Base-by-base conservation (phyloP, 2,113 vertebrate species). In the Seriola rivoliana region DNA sequence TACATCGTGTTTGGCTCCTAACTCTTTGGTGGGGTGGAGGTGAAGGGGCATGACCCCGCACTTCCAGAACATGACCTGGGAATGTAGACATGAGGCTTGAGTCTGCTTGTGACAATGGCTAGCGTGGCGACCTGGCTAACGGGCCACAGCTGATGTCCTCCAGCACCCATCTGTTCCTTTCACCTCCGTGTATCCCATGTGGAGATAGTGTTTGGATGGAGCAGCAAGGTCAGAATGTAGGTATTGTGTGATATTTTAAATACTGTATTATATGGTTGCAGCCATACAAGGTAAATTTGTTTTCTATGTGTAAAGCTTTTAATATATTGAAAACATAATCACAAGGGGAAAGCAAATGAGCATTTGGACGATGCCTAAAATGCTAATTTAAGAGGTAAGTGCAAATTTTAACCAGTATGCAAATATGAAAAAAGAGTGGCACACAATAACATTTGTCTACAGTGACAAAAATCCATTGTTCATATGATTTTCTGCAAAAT, bases 21-120 rank as follows among this genome's bases (percentile, higher is more conserved):
- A 84, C 78, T 91, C 82, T 36, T 23, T 48, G 79, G 78, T 60
- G 59, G 86, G 77, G 57, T 80, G 81, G 50, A 81, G 85, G 89
- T 87, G 91, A 88, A 90, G 82, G 92, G 82, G 71, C 81, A 70
- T 66, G 93, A 94, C 94, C 93, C 81, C 25, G 62, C 78, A 88
- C 79, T 93, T 93, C 91, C 88, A 92, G 87, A 91, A 89, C 92
- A 91, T 90, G 94, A 93, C 91, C 92, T 82, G 80, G 65, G 88
- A 92, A 90, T 89, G 85, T 85, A 85, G 89, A 85, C 83, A 34
- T 62, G 83, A 82, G 60, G 81, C 76, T 87, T 29, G 71, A 86
- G 85, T 85, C 87, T 76, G 82, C 81, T 59, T 76, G 85, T 84
- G 88, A 89, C 90, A 85, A 89, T 91, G 88, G 86, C 55, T 68